A percentile compares a stretch with the other conserved stretches of the same genome.
Conservation (phyloP, 2,113 vertebrate genomes). For the Anoura caudifer region DNA sequence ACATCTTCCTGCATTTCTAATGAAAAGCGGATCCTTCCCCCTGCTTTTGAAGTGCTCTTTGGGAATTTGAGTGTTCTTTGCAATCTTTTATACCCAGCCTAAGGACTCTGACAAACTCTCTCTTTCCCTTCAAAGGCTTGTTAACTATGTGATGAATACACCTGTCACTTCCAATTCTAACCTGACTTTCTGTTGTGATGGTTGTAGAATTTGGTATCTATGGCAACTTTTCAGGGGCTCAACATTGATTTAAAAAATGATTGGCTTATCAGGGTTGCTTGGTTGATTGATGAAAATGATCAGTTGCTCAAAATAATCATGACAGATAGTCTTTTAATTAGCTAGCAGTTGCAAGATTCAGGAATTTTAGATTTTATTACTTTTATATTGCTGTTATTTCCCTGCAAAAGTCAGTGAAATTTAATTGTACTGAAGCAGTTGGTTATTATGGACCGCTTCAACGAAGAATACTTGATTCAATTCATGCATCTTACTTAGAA, state of each 20-base stretch:
- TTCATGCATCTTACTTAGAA: slow-evolving; percentile 24
- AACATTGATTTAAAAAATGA: slow-evolving; percentile 83
- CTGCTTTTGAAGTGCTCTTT: slow-evolving; percentile 76
- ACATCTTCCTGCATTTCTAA: slow-evolving; percentile 75
- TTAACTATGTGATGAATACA: slow-evolving; percentile 87
- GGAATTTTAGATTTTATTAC: slow-evolving; percentile 62
- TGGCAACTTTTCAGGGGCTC: slow-evolving; percentile 85
- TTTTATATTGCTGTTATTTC: slow-evolving; percentile 52
- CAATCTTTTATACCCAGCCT: slow-evolving; percentile 81
- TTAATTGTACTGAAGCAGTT: slow-evolving; percentile 65
- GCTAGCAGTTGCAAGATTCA: slow-evolving; percentile 62
- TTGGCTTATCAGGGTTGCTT: slow-evolving; percentile 78
- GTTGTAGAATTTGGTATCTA: slow-evolving; percentile 82
- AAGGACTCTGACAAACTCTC: slow-evolving; percentile 80
- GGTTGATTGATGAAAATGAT: slow-evolving; percentile 79
- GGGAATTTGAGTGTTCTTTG: slow-evolving; percentile 77
- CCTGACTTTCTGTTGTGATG: slow-evolving; percentile 83
- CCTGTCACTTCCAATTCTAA: slow-evolving; percentile 86
- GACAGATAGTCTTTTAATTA: slow-evolving; percentile 75
- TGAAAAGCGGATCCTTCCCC: slow-evolving; percentile 73
- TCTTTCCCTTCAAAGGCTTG: slow-evolving; percentile 83
- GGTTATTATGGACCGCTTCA: slow-evolving; percentile 12
- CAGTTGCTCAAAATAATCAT: slow-evolving; percentile 75
- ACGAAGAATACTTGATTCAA: slow-evolving; percentile 20
- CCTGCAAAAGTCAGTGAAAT: slow-evolving; percentile 59